Evolutionary conservation across 1,140 invertebrate genomes (phyloP).

Genomic region (Temnothorax curvispinosus): DNA sequence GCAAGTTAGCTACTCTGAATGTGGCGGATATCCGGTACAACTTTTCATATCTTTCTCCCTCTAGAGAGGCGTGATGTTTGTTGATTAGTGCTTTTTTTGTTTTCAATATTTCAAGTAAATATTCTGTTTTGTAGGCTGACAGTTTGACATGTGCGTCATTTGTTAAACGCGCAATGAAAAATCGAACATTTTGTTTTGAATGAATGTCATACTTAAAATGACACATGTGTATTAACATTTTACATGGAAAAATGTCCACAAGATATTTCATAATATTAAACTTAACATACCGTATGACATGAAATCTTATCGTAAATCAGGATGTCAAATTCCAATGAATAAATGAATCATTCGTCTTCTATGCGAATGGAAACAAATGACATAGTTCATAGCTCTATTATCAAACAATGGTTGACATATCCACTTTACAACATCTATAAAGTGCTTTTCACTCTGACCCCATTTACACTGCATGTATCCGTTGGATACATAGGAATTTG

Average conservation of each 20-base stretch:
- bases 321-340: slow-evolving; percentile 12
- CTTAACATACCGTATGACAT: background rate
- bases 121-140: background rate
- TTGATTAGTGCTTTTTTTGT: slow-evolving; percentile 37
- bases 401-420: slow-evolving; percentile 47
- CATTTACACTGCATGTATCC: slow-evolving; percentile 49
- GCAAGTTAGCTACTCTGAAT: slow-evolving; percentile 61
- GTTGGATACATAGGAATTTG: slow-evolving; percentile 34
- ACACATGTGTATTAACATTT: background rate
- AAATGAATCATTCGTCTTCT: slow-evolving; percentile 37
- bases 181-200: background rate
- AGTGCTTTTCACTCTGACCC: slow-evolving; percentile 64
- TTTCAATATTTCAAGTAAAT: background rate
- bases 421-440: slow-evolving; percentile 44
- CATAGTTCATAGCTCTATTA: slow-evolving; percentile 19
- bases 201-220: background rate
- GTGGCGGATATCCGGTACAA: slow-evolving; percentile 71
- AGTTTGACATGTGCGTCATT: background rate
- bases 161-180: background rate
- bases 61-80: background rate
- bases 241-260: background rate
- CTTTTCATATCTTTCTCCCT: slow-evolving; percentile 63
- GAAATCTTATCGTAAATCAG: slow-evolving; percentile 12
- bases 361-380: background rate
- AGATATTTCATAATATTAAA: slow-evolving; percentile 6